Base-by-base conservation (phyloP, 2,888 invertebrate species). In the Willowsia nigromaculata region DNA sequence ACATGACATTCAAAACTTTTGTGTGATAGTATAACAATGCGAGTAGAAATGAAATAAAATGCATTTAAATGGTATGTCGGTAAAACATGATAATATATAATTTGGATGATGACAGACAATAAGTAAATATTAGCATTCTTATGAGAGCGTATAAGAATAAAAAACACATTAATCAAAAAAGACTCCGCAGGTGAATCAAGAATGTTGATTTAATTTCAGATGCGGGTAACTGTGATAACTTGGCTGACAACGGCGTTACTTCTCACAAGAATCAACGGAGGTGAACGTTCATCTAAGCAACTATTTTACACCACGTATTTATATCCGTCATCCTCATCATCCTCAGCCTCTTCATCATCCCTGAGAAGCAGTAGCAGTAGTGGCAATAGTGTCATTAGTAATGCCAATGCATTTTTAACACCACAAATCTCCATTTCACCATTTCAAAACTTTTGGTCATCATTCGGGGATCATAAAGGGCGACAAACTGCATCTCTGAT, bases 291-390 rank as follows among this genome's bases (percentile, higher is more conserved):
- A 47, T 74, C 88, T n/a, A 88, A 88, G 37, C 88, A 88, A 33
- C 83, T 88, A n/a, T 88, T 88, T 78, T 88, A 88, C 83, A 88
- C 88, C 76, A 88, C 88, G 4, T 88, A 88, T 50, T 83, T 88
- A 50, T 88, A 88, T 56, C 88, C 88, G 15, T 82, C 88, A 47
- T 85, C 85, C 7, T 82, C 88, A 47, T 85, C 85, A 22, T 85
- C 85, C 56, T 82, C 78, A 25, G n/a, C 27, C 25, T 81, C 83
- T 15, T 84, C 84, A 59, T n/a, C 68, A 40, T 47, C 71, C 15
- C 30, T 82, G n/a, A 59, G 71, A 68, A 88, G 59, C 53, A 40
- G 74, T n/a, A 50, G 65, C 22, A 56, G 37, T 47, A 43, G 62
- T 25, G 37, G 40, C 33, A 30, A 65, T 40, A 30, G 81, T 53